Evolutionary conservation across 2,113 vertebrate species (phyloP).

Genomic region (Micromys minutus): DNA sequence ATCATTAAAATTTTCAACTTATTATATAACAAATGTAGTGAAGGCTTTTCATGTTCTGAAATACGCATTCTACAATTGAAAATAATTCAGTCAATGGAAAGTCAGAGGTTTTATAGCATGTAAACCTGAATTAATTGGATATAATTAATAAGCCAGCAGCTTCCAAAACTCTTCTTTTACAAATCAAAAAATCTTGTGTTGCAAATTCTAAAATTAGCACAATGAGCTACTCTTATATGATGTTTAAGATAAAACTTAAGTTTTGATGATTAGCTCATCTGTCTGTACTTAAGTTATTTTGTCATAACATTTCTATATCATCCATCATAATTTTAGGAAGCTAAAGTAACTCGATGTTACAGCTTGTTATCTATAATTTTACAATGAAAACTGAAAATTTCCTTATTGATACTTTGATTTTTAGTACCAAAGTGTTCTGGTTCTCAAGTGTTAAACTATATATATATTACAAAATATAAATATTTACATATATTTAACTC

Average conservation of each 20-base stretch:
- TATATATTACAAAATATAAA: too few species aligned
- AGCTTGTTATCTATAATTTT: too few species aligned
- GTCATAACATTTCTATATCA: background rate
- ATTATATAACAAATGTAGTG: background rate
- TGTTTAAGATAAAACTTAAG: slow-evolving; percentile 29
- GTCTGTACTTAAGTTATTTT: background rate
- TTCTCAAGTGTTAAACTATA: background rate
- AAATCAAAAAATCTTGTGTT: background rate
- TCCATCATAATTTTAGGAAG: background rate
- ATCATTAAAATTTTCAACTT: background rate
- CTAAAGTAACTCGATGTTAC: background rate
- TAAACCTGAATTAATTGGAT: background rate
- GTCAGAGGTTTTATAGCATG: background rate
- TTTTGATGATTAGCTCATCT: background rate
- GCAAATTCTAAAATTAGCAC: background rate
- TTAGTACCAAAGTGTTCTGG: background rate
- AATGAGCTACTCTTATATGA: background rate
- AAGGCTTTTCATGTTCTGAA: background rate
- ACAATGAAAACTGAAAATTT: too few species aligned
- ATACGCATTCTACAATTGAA: background rate
- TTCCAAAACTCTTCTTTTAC: background rate
- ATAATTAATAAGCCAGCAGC: background rate
- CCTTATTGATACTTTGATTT: background rate
- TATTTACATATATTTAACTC: too few species aligned
- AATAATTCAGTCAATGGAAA: background rate